Percentiles rank a stretch among this genome's conserved stretches.
Conservation (phyloP, 2,797 vertebrate genomes). For the Aphelocoma californica region DNA sequence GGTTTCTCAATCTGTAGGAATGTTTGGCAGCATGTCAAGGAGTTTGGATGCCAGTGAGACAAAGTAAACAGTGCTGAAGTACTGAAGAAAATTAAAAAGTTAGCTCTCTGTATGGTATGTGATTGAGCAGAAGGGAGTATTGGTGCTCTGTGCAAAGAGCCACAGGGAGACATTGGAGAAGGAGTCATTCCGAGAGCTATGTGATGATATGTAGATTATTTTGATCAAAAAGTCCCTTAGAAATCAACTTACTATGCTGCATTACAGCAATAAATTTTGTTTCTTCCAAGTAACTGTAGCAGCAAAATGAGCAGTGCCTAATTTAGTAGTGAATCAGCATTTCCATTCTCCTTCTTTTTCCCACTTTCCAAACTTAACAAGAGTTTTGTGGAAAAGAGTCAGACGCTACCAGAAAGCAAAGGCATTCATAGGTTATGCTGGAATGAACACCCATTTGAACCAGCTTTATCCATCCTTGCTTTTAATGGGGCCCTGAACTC, state of each 20-base stretch:
- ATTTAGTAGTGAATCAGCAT: not conserved
- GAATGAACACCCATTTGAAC: slow-evolving; percentile 2
- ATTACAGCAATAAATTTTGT: not conserved
- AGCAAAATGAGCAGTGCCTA: not conserved
- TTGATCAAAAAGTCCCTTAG: not conserved
- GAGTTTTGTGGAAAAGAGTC: not conserved
- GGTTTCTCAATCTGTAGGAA: not conserved
- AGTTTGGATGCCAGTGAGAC: not conserved
- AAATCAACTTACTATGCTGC: not conserved
- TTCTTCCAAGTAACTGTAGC: not conserved
- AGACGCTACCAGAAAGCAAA: not conserved
- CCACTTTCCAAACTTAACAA: not conserved
- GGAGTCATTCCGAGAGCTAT: not conserved
- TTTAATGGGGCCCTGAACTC: slow-evolving; percentile 30
- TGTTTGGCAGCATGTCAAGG: not conserved
- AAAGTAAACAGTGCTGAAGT: not conserved
- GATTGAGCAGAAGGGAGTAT: not conserved
- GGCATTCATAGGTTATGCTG: not conserved
- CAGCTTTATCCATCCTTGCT: slow-evolving; percentile 2
- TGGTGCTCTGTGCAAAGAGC: not conserved
- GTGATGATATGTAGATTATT: not conserved
- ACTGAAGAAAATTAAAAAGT: not conserved
- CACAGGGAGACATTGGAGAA: fast-evolving
- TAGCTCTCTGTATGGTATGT: not conserved
- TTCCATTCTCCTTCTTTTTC: not conserved